A percentile compares a stretch with the other conserved stretches of the same genome.
phyloP scores from a whole-genome alignment of 2,113 vertebrate genomes.

The Hemichromis elongatus region DNA sequence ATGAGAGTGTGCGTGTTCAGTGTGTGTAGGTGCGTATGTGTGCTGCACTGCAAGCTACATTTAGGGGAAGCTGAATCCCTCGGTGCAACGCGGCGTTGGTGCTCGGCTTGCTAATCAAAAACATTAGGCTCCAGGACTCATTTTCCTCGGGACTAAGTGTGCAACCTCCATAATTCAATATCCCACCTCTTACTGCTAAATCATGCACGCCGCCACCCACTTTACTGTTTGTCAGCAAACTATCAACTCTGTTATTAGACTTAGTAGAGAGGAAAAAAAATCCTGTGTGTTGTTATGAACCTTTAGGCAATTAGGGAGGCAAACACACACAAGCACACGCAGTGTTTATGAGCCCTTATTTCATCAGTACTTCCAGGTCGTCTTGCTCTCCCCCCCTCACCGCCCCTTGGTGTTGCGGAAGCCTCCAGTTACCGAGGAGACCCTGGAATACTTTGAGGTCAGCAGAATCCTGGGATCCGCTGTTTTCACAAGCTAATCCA shows the following conservation, averaged over 20 bases:
- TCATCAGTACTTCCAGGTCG: slow-evolving; percentile 64
- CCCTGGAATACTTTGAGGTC: slow-evolving; percentile 65
- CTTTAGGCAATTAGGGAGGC: slow-evolving; percentile 54
- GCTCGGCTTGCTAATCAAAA: slow-evolving; percentile 65
- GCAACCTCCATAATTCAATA: slow-evolving; percentile 66
- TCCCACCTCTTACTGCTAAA: slow-evolving; percentile 57
- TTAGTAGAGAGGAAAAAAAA: slow-evolving; percentile 10
- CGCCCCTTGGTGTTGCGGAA: slow-evolving; percentile 14
- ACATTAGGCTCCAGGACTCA: slow-evolving; percentile 61
- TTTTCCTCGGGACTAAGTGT: slow-evolving; percentile 51
- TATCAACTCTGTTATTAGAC: slow-evolving; percentile 62
- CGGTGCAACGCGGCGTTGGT: slow-evolving; percentile 16
- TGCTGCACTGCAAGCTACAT: neutral
- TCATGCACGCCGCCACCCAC: slow-evolving; percentile 34
- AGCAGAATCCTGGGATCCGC: slow-evolving; percentile 63
- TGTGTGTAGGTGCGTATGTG: slow-evolving; percentile 17
- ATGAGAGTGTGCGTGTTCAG: slow-evolving; percentile 35
- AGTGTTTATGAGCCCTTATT: slow-evolving; percentile 59
- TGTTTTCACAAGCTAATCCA: slow-evolving; percentile 67
- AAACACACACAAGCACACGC: slow-evolving; percentile 9
- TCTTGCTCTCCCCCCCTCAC: neutral
- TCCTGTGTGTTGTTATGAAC: slow-evolving; percentile 33
- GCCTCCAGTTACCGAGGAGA: slow-evolving; percentile 58
- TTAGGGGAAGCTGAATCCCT: slow-evolving; percentile 31
- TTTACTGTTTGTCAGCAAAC: slow-evolving; percentile 66